Base-by-base conservation (phyloP, 2,797 vertebrate genomes). In the Chaunax sp. region DNA sequence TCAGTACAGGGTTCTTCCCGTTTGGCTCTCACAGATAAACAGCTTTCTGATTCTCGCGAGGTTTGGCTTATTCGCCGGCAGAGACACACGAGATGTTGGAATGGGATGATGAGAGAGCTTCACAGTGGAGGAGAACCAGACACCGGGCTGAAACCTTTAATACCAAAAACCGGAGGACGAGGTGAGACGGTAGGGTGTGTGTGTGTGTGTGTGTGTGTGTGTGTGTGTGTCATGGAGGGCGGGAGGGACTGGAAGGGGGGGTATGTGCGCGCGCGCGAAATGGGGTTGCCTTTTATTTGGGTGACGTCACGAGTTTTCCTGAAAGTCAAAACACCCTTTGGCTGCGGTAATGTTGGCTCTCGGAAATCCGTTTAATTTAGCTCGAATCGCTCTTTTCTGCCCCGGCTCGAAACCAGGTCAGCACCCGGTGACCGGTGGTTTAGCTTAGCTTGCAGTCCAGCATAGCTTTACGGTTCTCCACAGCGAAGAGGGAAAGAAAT, bases 221-320 rank as follows among this genome's bases (percentile, higher is more conserved):
- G 8, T 13, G 20, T 22, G 22, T 28, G 28, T 18, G 37, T 20
- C 28, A 30, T 30, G n/a, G n/a, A n/a, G n/a, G n/a, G n/a, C n/a
- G n/a, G n/a, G 13, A 40, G 38, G 38, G 1, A 18, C 9, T 2
- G 44, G 44, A 6, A 11, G 52, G 10, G 0, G 16, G 4, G 14
- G 11, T 8, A 26, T 8, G 59, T 13, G 15, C 16, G 45, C 49
- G 57, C 37, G 0, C 1, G 50, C 70, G 56, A 52, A 64, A 75
- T 53, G 79, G 90, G 89, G 72, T 78, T 88, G 82, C 93, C 90
- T 89, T 85, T 88, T 62, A 20, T 35, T 20, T 7, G 26, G 76
- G 85, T 96, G 95, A 97, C 96, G 96, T 96, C 95, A 96, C 94
- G 88, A 93, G 92, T 90, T 93, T 92, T 94, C 92, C 94, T 93